Evolutionary conservation across 2,113 vertebrate species (phyloP), one percentile per base, ranked within the genome.

Genomic region (Cepphus grylle): DNA sequence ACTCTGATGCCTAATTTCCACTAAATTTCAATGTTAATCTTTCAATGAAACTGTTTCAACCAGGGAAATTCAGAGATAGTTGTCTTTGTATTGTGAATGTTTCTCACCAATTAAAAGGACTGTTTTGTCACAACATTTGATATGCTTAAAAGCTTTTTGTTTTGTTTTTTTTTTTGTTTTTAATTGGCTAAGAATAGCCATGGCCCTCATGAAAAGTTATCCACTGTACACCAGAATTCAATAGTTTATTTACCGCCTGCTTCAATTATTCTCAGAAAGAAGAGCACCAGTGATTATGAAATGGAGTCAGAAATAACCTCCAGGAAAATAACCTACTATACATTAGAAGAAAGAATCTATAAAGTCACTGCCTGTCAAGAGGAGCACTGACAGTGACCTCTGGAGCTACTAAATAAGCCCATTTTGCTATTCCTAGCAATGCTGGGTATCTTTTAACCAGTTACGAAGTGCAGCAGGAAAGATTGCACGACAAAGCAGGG

Each of bases 231-330:
- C 2, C 30, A 71, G 55, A 88, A 88, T 52, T 81, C 72, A 91
- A 36, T 2, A 79, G 67, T 43, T 11, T 58, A 66, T 78, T 90
- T 86, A 83, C 38, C 0, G 7, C 47, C 79, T 62, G 25, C 61
- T 86, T 86, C 25, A 71, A 86, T 86, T 90, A 80, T 83, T 88
- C 72, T 67, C 86, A 84, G 58, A 77, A 86, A 78, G 92, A 93
- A 53, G n/a, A 74, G 29, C n/a, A 62, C 8, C 26, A 76, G 25
- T 59, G 69, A 55, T 52, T 59, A 32, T 20, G 72, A 81, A 85
- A 76, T 0, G 0, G 66, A 89, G 25, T 73, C 42, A 79, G n/a
- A 88, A 97, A 92, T 25, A 81, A 15, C 52, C 63, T 86, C 32
- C 56, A 86, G 89, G 89, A 81, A 94, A 62, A 0, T 11, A 43